phyloP scores from a whole-genome alignment of 2,888 invertebrate species.

The Macrosoma leucophasiata region DNA sequence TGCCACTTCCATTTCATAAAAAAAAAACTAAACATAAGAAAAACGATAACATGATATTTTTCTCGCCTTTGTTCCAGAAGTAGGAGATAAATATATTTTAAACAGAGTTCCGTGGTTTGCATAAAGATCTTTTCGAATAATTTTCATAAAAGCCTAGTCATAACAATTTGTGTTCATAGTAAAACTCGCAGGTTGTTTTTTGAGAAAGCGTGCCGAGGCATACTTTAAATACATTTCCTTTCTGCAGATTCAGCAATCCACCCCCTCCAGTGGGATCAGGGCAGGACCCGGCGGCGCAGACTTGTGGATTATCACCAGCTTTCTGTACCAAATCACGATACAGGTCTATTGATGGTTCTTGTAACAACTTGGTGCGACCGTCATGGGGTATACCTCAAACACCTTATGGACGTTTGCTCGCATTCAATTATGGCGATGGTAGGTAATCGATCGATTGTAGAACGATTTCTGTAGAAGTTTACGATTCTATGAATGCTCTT shows the following conservation, averaged over 20 bases:
- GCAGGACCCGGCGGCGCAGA: constrained; percentile 57
- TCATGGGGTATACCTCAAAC: constrained; percentile 87
- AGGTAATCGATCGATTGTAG: no score
- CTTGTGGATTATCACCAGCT: constrained; percentile 66
- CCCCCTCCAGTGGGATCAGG: constrained; percentile 56
- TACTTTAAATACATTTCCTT: constrained; percentile 1
- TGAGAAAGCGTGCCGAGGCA: background rate
- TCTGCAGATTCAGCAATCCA: constrained; percentile 58
- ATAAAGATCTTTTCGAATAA: no score
- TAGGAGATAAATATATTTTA: no score
- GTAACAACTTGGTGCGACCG: constrained; percentile 92
- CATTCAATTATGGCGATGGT: constrained; percentile 82
- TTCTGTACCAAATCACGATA: constrained; percentile 78
- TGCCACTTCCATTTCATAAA: no score
- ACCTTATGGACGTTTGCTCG: constrained; percentile 79
- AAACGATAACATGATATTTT: no score
- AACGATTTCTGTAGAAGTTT: no score
- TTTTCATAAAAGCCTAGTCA: no score
- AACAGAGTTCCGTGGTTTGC: no score
- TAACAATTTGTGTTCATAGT: no score
- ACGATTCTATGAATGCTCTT: no score
- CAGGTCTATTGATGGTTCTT: constrained; percentile 89
- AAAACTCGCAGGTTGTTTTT: constrained; percentile 2
- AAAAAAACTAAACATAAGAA: no score
- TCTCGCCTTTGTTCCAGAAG: no score